Percentiles rank a stretch among this genome's conserved stretches.
These are phyloP conservation scores for Torymus tubicola DNA, from an alignment of 2,888 invertebrate species.

Conservation along the genomic window DNA sequence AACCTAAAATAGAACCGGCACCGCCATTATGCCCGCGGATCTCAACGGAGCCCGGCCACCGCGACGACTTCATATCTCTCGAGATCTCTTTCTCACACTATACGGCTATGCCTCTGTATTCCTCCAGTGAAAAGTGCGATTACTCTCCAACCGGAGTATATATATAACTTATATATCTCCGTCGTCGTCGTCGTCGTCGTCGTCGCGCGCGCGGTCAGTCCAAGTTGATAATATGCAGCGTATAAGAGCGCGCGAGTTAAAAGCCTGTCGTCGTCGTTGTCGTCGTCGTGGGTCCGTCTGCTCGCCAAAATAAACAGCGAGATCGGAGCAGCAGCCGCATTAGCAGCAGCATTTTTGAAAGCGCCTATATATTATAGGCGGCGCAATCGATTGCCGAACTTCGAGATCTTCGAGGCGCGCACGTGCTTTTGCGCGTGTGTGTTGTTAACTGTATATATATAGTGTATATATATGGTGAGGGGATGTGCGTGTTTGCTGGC, in stretches of 20 bases:
- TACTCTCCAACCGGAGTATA: too few relatives aligned
- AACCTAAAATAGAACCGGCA: conserved; percentile 61
- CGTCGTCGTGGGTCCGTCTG: neutral
- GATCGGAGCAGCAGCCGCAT: neutral
- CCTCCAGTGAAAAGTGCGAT: neutral
- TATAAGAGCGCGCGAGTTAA: neutral
- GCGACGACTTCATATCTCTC: conserved; percentile 29
- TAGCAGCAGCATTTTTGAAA: conserved; percentile 13
- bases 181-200: too few relatives aligned
- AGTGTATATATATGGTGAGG: too few relatives aligned
- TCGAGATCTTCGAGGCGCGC: conserved; percentile 16
- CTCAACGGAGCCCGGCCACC: neutral
- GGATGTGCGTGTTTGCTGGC: too few relatives aligned
- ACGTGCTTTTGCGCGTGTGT: too few relatives aligned
- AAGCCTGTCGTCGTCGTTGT: neutral
- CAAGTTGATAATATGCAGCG: too few relatives aligned
- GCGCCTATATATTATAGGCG: neutral
- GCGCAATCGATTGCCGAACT: conserved; percentile 7
- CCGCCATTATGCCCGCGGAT: conserved; percentile 55
- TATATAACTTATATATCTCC: too few relatives aligned
- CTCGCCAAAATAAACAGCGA: conserved; percentile 16
- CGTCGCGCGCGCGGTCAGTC: too few relatives aligned
- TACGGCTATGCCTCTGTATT: too few relatives aligned
- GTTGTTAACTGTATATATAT: too few relatives aligned
- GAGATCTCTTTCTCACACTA: neutral